Base-by-base conservation (phyloP, 2,888 invertebrate genomes). In the Drosophila meridionalis region DNA sequence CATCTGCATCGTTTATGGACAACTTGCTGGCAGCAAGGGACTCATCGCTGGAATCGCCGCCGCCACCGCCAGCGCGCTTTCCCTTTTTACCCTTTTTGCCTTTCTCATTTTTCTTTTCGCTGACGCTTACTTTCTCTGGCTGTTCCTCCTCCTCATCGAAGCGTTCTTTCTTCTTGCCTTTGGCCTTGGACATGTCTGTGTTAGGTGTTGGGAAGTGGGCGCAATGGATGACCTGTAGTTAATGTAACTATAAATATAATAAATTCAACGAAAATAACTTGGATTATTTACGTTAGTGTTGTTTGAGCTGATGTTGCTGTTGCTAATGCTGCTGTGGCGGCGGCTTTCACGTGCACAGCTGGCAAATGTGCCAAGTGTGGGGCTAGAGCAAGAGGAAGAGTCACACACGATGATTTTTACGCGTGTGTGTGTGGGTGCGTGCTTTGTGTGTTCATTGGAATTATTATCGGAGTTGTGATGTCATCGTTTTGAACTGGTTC, bases 31-130 rank as follows among this genome's bases (percentile, higher is more conserved):
- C 78, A 0, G 69, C 64, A 4, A 76, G 53, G 65, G 87, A 78
- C 67, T 95, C 94, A 76, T 94, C 94, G 69, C 94, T 94, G 64
- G 94, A 94, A 72, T 92, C 93, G 80, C 92, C 94, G 43, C 94
- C 94, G 36, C 94, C 94, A 45, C 58, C 72, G 36, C 63, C 69
- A 30, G 55, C 61, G 91, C 94, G 94, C 73, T 91, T 92, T 4
- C 89, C 89, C 60, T 92, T 91, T 67, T 91, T 90, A 11, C 80
- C 83, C 66, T 91, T 90, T 65, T 92, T 90, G 9, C 47, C 47
- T 28, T 73, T 50, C 38, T 87, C 81, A 45, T 86, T 83, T 61
- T 83, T 83, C 71, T 79, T 85, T 14, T 80, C 80, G 32, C 52
- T 72, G 48, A 45, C 65, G 20, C 9, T 68, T 34, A 82, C 74